Conservation (phyloP, 2,113 vertebrate genomes). For the Eubucco bourcierii region DNA sequence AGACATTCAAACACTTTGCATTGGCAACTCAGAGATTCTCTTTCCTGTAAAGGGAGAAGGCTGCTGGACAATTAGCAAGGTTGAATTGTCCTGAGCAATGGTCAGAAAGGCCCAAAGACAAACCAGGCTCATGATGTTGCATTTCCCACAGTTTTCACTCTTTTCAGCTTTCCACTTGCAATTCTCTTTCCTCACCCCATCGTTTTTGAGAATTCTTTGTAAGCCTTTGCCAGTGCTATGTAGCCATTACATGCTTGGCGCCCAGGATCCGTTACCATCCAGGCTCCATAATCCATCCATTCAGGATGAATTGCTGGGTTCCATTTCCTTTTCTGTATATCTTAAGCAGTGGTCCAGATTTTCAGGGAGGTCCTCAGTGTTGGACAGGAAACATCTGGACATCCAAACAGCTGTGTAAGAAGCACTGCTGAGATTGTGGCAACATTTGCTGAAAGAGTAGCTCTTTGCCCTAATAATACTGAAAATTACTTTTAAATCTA, state of each 20-base stretch:
- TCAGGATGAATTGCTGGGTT: background rate
- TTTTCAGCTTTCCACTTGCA: background rate
- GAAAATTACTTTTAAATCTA: background rate
- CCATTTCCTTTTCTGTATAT: background rate
- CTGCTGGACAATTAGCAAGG: background rate
- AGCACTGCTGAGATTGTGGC: background rate
- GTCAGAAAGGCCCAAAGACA: background rate
- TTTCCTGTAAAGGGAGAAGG: background rate
- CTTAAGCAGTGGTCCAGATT: background rate
- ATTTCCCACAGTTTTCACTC: background rate
- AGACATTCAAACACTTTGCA: background rate
- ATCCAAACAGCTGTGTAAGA: background rate
- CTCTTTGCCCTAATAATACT: background rate
- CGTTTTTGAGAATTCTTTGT: background rate
- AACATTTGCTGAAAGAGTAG: background rate
- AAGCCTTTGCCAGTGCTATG: background rate
- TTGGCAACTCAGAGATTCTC: background rate
- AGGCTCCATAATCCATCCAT: too few relatives aligned
- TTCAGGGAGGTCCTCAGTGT: background rate
- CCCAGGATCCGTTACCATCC: too few relatives aligned
- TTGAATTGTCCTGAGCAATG: background rate
- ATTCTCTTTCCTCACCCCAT: background rate
- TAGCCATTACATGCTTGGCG: background rate
- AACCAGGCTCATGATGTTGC: background rate
- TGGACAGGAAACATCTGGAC: background rate